A percentile compares a stretch with the other conserved stretches of the same genome.
Evolutionary conservation across 2,113 vertebrate species (phyloP).

Genomic region (Pseudopodoces humilis): DNA sequence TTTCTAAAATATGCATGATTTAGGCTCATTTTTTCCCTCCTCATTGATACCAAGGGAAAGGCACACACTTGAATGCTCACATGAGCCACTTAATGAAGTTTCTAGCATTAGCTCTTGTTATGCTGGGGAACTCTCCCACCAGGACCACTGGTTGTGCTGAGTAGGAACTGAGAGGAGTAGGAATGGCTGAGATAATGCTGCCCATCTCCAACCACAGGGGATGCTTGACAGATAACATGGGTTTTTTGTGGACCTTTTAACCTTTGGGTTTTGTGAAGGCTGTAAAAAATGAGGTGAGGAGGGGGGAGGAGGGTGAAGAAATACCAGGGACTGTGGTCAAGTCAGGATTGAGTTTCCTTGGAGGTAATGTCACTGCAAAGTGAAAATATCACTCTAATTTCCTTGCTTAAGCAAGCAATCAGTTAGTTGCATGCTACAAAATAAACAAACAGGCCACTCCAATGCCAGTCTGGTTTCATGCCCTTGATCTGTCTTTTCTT

Average conservation of each 20-base stretch:
- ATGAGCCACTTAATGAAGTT: slow-evolving; percentile 19
- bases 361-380: slow-evolving; percentile 4
- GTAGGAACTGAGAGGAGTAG: slow-evolving; percentile 1
- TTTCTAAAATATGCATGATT: slow-evolving; percentile 12
- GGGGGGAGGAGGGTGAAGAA: not conserved
- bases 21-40: not conserved
- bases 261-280: slow-evolving; percentile 1
- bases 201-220: not conserved
- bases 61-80: not conserved
- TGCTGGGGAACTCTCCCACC: not conserved
- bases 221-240: slow-evolving; percentile 1
- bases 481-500: not conserved
- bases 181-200: not conserved
- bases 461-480: not conserved
- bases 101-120: not conserved
- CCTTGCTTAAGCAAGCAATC: slow-evolving; percentile 15
- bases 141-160: not conserved
- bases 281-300: not conserved
- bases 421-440: slow-evolving; percentile 29
- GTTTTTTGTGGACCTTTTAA: not conserved
- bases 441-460: slow-evolving; percentile 18
- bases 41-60: not conserved
- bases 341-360: not conserved
- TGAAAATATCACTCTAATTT: slow-evolving; percentile 13
- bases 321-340: not conserved